A percentile compares a stretch with the other conserved stretches of the same genome.
Conservation (phyloP, 2,113 vertebrate species). For the Perca schrenkii region DNA sequence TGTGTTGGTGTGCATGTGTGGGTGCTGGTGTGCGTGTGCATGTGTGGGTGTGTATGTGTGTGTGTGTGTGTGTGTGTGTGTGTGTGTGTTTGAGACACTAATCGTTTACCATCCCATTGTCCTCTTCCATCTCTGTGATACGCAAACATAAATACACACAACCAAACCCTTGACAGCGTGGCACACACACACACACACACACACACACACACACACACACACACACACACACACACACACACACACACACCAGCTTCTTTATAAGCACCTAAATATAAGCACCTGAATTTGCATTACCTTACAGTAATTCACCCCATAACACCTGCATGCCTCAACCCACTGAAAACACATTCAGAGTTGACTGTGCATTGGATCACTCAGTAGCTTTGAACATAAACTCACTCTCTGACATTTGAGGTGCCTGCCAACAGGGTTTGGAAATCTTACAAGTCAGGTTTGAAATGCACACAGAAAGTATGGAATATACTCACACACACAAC, state of each 20-base stretch:
- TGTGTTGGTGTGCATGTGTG: slow-evolving; percentile 26
- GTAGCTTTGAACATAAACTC: slow-evolving; percentile 27
- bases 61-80: not conserved
- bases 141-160: slow-evolving; percentile 13
- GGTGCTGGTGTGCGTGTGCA: slow-evolving; percentile 12
- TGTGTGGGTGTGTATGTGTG: slow-evolving; percentile 19
- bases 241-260: not conserved
- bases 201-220: not conserved
- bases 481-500: slow-evolving; percentile 8
- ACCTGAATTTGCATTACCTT: slow-evolving; percentile 41
- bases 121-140: slow-evolving; percentile 42
- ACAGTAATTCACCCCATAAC: slow-evolving; percentile 27
- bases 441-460: slow-evolving; percentile 57
- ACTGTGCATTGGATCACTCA: slow-evolving; percentile 34
- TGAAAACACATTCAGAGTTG: slow-evolving; percentile 44
- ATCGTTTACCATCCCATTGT: slow-evolving; percentile 54
- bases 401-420: slow-evolving; percentile 4
- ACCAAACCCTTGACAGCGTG: not conserved
- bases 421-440: slow-evolving; percentile 33
- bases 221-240: too few relatives aligned
- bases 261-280: slow-evolving; percentile 9
- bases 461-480: slow-evolving; percentile 27
- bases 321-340: slow-evolving; percentile 60
- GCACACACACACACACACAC: not conserved
- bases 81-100: not conserved